phyloP scores from a whole-genome alignment of 2,797 vertebrate genomes.

The Centroberyx gerrardi region DNA sequence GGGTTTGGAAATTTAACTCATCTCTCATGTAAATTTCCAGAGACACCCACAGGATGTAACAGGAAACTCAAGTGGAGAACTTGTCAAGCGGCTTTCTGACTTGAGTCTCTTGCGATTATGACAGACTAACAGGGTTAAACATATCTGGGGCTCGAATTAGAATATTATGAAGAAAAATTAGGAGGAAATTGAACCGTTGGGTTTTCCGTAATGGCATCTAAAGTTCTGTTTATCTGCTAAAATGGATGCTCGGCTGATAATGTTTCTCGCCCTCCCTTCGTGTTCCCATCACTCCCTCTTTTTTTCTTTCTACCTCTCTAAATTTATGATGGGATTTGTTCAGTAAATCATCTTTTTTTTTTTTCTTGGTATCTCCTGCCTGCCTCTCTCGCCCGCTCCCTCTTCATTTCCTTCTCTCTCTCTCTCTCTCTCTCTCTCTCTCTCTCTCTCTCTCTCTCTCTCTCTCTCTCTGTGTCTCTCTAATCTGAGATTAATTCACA shows the following conservation, averaged over 20 bases:
- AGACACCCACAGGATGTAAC: slow-evolving; percentile 26
- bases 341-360: slow-evolving; percentile 6
- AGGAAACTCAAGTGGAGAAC: slow-evolving; percentile 2
- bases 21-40: slow-evolving; percentile 41
- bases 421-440: background rate
- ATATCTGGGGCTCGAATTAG: slow-evolving; percentile 13
- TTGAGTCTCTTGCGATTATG: background rate
- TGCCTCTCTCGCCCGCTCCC: background rate
- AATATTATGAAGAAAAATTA: slow-evolving; percentile 26
- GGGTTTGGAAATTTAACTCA: slow-evolving; percentile 27
- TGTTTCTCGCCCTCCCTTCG: background rate
- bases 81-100: slow-evolving; percentile 18
- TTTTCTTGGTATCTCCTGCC: slow-evolving; percentile 1
- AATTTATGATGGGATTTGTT: slow-evolving; percentile 13
- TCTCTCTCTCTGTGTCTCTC: background rate
- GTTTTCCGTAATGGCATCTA: slow-evolving; percentile 52
- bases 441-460: slow-evolving; percentile 3
- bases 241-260: slow-evolving; percentile 31
- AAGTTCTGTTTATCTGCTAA: slow-evolving; percentile 56
- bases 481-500: slow-evolving; percentile 39
- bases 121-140: background rate
- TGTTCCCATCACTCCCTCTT: background rate
- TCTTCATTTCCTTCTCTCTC: slow-evolving; percentile 29
- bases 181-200: slow-evolving; percentile 30
- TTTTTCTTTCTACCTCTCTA: background rate